Evolutionary conservation across 2,113 vertebrate genomes (phyloP), one percentile per base, ranked within the genome.

Genomic region (Chaetura pelagica): DNA sequence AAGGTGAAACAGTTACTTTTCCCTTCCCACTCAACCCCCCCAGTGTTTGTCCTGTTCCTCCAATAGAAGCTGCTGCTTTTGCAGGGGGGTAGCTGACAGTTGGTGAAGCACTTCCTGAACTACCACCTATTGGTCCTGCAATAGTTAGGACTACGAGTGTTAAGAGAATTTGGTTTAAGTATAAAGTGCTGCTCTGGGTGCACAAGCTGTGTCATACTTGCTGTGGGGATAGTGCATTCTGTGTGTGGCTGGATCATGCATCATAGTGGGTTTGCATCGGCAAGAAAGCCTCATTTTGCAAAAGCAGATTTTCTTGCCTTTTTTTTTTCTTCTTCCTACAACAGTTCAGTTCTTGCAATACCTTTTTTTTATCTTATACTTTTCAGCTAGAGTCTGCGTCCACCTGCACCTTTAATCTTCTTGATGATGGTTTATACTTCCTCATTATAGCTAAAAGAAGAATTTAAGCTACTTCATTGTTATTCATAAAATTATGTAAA

Each of bases 131-230:
- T 73, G 32, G 13, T 64, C 40, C 51, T 83, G 78, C 32, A 17
- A 0, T 34, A 55, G 44, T 9, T 0, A 0, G 49, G 62, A 27
- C 66, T 64, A 30, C 15, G 15, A 35, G 42, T 4, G 6, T 61
- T 48, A 13, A 6, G 8, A 44, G 23, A 48, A 15, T 72, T 69
- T 80, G n/a, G 3, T 46, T 64, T 93, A 35, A 57, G 20, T 38
- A 16, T 61, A n/a, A 73, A 66, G 55, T 32, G 58, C 4, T 16
- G 38, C 29, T 52, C 55, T 38, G n/a, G 38, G 29, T 1, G 0
- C 27, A 4, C 15, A 23, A 67, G 48, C 55, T 54, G 24, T 66
- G 59, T 78, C 26, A 2, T 72, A 20, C 29, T 74, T 84, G 54
- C 35, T 81, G 44, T 46, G 68, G 27, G 52, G 52, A 29, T 54